phyloP scores from a whole-genome alignment of 1,140 invertebrate genomes.

The Ditylenchus dipsaci region DNA sequence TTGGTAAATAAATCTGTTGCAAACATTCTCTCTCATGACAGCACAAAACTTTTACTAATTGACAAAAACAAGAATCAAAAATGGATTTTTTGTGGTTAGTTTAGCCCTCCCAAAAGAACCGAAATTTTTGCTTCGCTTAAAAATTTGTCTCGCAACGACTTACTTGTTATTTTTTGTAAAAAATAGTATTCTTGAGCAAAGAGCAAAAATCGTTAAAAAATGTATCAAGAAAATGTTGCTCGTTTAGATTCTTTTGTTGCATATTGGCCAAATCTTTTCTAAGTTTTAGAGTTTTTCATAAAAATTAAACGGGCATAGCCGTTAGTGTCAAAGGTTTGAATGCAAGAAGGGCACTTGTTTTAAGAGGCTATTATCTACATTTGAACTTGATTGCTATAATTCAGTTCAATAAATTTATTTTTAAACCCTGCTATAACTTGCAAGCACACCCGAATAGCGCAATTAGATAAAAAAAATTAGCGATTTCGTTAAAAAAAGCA shows the following conservation, averaged over 20 bases:
- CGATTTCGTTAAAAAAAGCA: too few species aligned
- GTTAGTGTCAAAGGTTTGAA: background rate
- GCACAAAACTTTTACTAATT: background rate
- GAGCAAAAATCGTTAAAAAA: slow-evolving; percentile 1
- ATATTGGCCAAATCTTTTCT: background rate
- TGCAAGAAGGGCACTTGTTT: too few species aligned
- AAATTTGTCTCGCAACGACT: background rate
- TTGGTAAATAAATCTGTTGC: background rate
- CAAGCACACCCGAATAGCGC: too few species aligned
- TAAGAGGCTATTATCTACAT: too few species aligned
- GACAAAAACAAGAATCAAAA: background rate
- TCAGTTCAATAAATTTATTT: too few species aligned
- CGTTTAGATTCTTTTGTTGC: background rate
- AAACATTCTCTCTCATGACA: background rate
- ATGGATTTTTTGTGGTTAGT: background rate
- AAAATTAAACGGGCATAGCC: too few species aligned
- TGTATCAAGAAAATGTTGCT: background rate
- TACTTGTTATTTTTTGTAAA: background rate
- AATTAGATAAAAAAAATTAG: too few species aligned
- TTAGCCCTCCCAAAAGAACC: background rate
- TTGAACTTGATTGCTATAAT: too few species aligned
- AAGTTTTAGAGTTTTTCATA: too few species aligned
- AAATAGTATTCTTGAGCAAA: background rate
- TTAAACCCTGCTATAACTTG: too few species aligned
- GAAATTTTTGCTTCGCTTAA: background rate